Base-by-base conservation (phyloP, 35 echinoderm and acorn worm species). In the Eucidaris tribuloides region DNA sequence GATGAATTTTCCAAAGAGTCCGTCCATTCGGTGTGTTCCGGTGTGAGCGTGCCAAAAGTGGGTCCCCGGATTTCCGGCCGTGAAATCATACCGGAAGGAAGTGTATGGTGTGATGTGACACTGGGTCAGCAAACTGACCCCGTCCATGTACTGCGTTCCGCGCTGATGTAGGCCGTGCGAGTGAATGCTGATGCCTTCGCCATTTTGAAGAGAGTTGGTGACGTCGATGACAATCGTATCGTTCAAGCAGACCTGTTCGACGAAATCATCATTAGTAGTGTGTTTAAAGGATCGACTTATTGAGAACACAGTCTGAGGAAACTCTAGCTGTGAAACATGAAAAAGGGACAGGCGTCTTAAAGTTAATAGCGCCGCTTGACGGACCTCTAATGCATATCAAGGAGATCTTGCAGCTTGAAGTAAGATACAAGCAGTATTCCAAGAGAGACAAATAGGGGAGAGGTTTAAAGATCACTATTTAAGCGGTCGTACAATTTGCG, bases 41-140 rank as follows among this genome's bases (percentile, higher is more conserved):
- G 90, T 74, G 24, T 90, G 84, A 19, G 84, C 78, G 25, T 92
- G 90, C 90, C 90, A 92, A 17, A 46, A 92, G 52, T 92, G 90
- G 0, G 90, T 92, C 29, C 90, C 90, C 5, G 61, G 7, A 13
- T 81, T 42, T 11, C 83, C 46, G 7, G 94, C 94, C 9, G 74
- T 44, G 77, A 86, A 95, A 24, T 39, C 45, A 65, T 95, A 90
- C 15, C 62, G 76, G 58, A 80, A 90, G 46, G 5, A 17, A 15
- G 15, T 61, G 20, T 30, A 32, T 19, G 39, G 33, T n/a, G 4
- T n/a, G 33, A 87, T 92, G 20, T 83, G 90, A 45, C 90, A 92
- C 20, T 92, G 90, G 2, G 90, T 82, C 36, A 92, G 25, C 19
- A 42, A 41, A 39, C 62, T 17, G 4, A 85, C 79, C 18, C 90